Evolutionary conservation across 2,888 invertebrate genomes (phyloP).

Genomic region (Rhaphigaster nebulosa): DNA sequence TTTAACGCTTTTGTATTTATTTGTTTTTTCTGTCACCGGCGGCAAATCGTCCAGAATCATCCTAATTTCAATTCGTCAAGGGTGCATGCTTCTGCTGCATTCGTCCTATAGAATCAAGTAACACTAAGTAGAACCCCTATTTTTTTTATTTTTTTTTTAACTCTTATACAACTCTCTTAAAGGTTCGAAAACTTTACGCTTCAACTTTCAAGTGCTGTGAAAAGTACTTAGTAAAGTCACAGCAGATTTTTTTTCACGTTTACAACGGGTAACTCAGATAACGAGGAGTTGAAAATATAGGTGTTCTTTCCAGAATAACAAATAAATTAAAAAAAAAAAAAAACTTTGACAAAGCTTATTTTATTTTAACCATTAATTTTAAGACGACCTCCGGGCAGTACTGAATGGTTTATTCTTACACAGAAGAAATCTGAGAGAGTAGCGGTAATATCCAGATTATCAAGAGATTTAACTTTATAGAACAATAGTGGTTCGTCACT

Average conservation of each 20-base stretch:
- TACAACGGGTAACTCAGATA: too few relatives aligned
- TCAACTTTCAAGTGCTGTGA: not conserved
- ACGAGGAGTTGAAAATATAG: too few relatives aligned
- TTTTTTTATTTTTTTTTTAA: not conserved
- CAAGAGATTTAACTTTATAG: too few relatives aligned
- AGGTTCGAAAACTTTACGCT: not conserved
- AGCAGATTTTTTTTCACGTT: not conserved
- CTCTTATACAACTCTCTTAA: not conserved
- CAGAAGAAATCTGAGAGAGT: too few relatives aligned
- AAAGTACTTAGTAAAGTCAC: not conserved
- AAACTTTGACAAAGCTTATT: too few relatives aligned
- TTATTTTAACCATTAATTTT: too few relatives aligned
- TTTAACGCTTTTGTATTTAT: constrained; percentile 13
- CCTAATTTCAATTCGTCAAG: not conserved
- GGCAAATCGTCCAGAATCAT: not conserved
- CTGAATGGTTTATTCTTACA: too few relatives aligned
- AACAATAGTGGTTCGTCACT: too few relatives aligned
- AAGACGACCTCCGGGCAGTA: too few relatives aligned
- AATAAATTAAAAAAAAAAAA: too few relatives aligned
- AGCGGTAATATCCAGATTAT: too few relatives aligned
- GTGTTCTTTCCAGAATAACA: too few relatives aligned
- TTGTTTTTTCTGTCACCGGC: not conserved
- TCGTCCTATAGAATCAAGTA: not conserved
- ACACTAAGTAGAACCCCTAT: not conserved
- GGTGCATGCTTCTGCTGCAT: not conserved